These are phyloP conservation scores for Uropetala carovei DNA, from an alignment of 2,888 invertebrate species.

Conservation along the genomic window DNA sequence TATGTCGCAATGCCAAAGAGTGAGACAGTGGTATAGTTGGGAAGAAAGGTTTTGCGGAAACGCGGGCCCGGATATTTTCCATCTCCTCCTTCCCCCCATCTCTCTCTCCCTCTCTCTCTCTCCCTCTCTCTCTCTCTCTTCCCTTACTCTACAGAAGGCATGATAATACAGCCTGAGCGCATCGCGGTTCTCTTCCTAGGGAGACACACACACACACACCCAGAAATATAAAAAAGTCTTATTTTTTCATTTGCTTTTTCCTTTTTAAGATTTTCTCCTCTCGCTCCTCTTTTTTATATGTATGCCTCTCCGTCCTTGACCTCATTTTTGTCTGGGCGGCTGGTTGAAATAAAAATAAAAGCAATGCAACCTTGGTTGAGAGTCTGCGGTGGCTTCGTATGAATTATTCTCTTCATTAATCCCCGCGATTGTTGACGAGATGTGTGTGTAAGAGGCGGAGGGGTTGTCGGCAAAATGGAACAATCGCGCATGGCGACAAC, in stretches of 20 bases:
- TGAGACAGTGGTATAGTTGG: not conserved
- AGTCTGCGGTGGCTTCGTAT: not conserved
- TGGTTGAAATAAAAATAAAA: not conserved
- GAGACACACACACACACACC: not conserved
- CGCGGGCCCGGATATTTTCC: too few relatives aligned
- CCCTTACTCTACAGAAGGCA: not conserved
- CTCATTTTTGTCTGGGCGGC: not conserved
- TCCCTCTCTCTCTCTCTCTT: not conserved
- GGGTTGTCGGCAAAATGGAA: not conserved
- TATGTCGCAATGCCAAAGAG: not conserved
- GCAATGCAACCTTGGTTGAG: not conserved
- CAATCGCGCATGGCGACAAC: not conserved
- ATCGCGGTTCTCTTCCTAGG: not conserved
- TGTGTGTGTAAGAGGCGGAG: not conserved
- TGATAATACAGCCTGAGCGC: not conserved
- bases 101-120: not conserved
- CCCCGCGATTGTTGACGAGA: not conserved
- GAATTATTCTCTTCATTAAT: slow-evolving; percentile 12
- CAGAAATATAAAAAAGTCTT: not conserved
- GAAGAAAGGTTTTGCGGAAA: not conserved
- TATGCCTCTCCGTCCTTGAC: not conserved
- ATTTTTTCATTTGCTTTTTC: not conserved
- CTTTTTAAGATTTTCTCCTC: not conserved
- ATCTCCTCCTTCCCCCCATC: not conserved
- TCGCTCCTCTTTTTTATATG: not conserved